Percentiles rank a stretch among this genome's conserved stretches.
Evolutionary conservation across 2,888 invertebrate genomes (phyloP).

Genomic region (Caenorhabditis doughertyi): DNA sequence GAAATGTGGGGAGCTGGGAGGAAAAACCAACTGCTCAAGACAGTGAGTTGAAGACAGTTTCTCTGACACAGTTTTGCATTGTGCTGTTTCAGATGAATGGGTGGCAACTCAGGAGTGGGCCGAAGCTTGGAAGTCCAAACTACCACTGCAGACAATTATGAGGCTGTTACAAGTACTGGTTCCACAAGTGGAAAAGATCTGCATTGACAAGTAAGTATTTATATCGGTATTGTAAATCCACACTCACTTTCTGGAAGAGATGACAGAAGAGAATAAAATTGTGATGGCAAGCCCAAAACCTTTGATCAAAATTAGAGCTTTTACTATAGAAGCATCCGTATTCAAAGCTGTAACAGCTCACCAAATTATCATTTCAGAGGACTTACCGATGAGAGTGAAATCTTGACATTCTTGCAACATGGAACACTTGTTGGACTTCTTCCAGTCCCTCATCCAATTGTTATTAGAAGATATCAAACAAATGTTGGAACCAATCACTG

Average conservation of each 20-base stretch:
- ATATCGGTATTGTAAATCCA: neutral
- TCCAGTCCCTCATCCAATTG: constrained; percentile 98
- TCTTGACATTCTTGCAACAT: constrained; percentile 97
- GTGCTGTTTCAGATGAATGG: constrained; percentile 87
- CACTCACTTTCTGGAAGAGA: too few species aligned
- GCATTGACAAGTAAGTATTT: constrained; percentile 93
- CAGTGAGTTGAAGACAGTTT: constrained; percentile 25
- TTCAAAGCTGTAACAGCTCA: too few species aligned
- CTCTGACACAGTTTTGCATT: too few species aligned
- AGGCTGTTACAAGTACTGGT: constrained; percentile 96
- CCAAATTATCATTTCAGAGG: too few species aligned
- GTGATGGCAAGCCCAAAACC: too few species aligned
- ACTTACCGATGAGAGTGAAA: constrained; percentile 98
- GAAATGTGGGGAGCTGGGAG: constrained; percentile 69
- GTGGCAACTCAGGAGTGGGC: constrained; percentile 96
- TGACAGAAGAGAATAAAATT: too few species aligned
- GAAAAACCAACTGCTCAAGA: constrained; percentile 52
- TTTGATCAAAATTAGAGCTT: too few species aligned
- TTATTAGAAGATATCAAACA: constrained; percentile 97
- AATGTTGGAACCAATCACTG: constrained; percentile 98
- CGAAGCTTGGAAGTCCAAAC: constrained; percentile 94
- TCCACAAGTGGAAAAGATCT: constrained; percentile 99
- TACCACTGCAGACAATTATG: constrained; percentile 99
- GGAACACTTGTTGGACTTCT: constrained; percentile 97
- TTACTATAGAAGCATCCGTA: too few species aligned